phyloP scores from a whole-genome alignment of 2,888 invertebrate species.

The Cistogaster globosa region DNA sequence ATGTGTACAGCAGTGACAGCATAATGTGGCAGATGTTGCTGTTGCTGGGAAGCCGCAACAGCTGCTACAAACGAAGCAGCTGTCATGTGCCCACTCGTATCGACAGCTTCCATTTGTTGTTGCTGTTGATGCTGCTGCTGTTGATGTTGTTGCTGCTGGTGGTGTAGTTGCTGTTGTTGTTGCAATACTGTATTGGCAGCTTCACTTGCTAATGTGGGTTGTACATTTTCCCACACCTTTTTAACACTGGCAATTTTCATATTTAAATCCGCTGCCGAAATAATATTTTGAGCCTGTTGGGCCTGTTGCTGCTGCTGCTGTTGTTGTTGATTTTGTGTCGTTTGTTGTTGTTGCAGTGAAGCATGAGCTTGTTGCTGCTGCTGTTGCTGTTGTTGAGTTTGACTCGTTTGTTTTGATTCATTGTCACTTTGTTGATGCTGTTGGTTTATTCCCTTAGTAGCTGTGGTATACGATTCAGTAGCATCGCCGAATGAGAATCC shows the following conservation, averaged over 20 bases:
- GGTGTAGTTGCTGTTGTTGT: constrained; percentile 75
- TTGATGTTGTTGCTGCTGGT: constrained; percentile 75
- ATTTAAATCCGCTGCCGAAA: constrained; percentile 94
- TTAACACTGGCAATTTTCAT: constrained; percentile 97
- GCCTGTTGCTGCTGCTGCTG: constrained; percentile 76
- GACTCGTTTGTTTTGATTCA: constrained; percentile 74
- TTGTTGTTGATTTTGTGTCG: constrained; percentile 63
- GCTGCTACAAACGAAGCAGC: constrained; percentile 80
- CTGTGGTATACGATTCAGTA: constrained; percentile 83
- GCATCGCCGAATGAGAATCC: constrained; percentile 93
- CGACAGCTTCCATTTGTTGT: constrained; percentile 76
- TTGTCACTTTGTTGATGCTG: constrained; percentile 63
- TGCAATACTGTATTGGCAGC: constrained; percentile 83
- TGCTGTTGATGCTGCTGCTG: constrained; percentile 73
- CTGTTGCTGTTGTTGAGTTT: constrained; percentile 73
- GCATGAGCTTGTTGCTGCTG: constrained; percentile 68
- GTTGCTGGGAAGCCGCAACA: constrained; percentile 77
- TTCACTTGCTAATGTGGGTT: constrained; percentile 85
- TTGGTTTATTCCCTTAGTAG: constrained; percentile 72
- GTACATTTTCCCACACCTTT: constrained; percentile 89
- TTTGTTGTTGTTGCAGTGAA: constrained; percentile 76
- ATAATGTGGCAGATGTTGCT: constrained; percentile 79
- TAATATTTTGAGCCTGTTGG: constrained; percentile 84
- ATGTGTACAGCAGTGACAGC: constrained; percentile 81
- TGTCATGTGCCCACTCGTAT: constrained; percentile 77